These are phyloP conservation scores for Molossus alvarezi DNA, from an alignment of 2,797 vertebrate species.

Conservation along the genomic window DNA sequence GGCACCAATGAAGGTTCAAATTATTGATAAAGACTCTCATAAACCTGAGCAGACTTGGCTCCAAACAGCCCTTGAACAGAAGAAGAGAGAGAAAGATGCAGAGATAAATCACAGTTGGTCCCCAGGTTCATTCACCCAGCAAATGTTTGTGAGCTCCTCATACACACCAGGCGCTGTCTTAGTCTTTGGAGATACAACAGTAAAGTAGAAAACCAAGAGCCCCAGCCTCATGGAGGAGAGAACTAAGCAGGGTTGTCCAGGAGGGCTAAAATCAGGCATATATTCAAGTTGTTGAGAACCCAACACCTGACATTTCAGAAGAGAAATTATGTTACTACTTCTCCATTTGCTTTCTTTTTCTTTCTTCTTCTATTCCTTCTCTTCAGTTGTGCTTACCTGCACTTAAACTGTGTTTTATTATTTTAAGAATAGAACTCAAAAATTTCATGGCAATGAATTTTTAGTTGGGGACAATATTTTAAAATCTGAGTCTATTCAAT, in stretches of 20 bases:
- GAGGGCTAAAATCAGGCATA: background rate
- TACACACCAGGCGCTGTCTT: background rate
- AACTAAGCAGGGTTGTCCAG: background rate
- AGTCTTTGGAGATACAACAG: background rate
- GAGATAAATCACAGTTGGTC: background rate
- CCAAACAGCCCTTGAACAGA: background rate
- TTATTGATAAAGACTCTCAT: background rate
- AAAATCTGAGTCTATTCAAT: background rate
- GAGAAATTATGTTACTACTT: background rate
- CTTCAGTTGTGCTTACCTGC: background rate
- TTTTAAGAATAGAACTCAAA: slow-evolving; percentile 5
- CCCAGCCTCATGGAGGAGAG: background rate
- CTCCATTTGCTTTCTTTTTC: background rate
- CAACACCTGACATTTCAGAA: background rate
- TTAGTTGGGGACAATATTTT: background rate
- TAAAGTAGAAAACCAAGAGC: background rate
- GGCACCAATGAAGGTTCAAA: background rate
- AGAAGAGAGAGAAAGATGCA: background rate
- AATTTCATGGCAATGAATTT: background rate
- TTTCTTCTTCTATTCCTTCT: background rate
- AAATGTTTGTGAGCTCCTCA: background rate
- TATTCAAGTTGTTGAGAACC: background rate
- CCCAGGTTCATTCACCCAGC: background rate
- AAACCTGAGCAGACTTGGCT: background rate
- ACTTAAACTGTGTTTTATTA: background rate